phyloP scores from a whole-genome alignment of 2,797 vertebrate genomes.

The Gymnopithys bicolor region DNA sequence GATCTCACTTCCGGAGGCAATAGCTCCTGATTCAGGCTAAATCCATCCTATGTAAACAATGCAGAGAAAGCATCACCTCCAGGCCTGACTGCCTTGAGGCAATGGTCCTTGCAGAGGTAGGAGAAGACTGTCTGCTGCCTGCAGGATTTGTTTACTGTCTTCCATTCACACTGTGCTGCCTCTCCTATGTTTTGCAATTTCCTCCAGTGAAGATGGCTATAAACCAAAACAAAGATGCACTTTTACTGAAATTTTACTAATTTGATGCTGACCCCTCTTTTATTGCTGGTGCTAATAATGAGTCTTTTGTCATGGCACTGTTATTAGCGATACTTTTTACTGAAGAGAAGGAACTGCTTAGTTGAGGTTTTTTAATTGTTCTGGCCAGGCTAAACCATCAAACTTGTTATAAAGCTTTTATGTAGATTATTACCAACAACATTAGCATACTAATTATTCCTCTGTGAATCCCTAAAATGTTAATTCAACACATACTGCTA shows the following conservation, averaged over 20 bases:
- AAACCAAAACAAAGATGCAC: neutral
- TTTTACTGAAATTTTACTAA: neutral
- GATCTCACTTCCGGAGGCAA: neutral
- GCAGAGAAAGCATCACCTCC: neutral
- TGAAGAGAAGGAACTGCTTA: neutral
- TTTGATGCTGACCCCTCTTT: neutral
- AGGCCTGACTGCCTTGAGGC: neutral
- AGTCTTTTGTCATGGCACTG: neutral
- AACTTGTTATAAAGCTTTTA: conserved; percentile 5
- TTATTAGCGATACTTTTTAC: neutral
- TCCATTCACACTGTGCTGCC: accelerated
- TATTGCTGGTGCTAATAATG: neutral
- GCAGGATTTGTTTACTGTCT: neutral
- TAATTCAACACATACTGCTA: neutral
- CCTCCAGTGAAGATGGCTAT: neutral
- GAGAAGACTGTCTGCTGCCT: neutral
- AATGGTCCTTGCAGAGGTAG: neutral
- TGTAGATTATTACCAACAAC: conserved; percentile 20
- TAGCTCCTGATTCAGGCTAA: neutral
- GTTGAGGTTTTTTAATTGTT: neutral
- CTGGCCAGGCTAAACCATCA: neutral
- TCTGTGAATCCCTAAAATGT: conserved; percentile 9
- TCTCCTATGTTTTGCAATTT: neutral
- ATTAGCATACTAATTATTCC: conserved; percentile 52
- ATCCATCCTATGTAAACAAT: neutral